phyloP scores from a whole-genome alignment of 2,888 invertebrate species.

The Rotaria macrura region DNA sequence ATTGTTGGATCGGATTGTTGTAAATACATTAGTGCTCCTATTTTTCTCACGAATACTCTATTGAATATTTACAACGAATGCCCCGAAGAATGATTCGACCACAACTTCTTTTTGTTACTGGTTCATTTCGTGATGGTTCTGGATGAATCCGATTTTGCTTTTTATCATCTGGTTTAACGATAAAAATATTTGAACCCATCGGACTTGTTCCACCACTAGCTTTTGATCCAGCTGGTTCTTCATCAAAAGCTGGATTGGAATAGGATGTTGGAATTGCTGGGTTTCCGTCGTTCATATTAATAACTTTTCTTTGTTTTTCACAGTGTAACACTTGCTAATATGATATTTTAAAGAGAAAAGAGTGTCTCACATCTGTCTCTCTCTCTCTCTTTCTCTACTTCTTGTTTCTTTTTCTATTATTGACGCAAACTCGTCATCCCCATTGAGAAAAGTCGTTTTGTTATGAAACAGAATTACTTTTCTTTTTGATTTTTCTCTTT shows the following conservation, averaged over 20 bases:
- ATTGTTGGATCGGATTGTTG: too few species aligned
- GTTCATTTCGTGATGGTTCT: background rate
- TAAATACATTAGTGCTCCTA: too few species aligned
- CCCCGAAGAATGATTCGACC: background rate
- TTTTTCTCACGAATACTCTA: too few species aligned
- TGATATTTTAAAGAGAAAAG: background rate
- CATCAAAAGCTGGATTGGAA: background rate
- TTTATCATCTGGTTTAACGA: background rate
- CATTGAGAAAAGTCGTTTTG: background rate
- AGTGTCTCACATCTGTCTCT: background rate
- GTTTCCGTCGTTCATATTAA: background rate
- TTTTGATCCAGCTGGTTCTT: background rate
- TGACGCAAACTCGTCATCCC: background rate
- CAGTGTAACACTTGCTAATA: background rate
- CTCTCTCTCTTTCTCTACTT: too few species aligned
- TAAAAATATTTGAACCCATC: constrained; percentile 18
- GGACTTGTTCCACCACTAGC: background rate
- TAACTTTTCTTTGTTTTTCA: background rate
- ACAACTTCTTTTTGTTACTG: background rate
- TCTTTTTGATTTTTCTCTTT: background rate
- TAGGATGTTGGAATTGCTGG: background rate
- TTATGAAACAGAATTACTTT: background rate
- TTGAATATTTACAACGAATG: background rate
- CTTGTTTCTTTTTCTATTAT: background rate
- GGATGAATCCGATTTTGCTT: background rate